Evolutionary conservation across 2,797 vertebrate genomes (phyloP).

Genomic region (Micromesistius poutassou): DNA sequence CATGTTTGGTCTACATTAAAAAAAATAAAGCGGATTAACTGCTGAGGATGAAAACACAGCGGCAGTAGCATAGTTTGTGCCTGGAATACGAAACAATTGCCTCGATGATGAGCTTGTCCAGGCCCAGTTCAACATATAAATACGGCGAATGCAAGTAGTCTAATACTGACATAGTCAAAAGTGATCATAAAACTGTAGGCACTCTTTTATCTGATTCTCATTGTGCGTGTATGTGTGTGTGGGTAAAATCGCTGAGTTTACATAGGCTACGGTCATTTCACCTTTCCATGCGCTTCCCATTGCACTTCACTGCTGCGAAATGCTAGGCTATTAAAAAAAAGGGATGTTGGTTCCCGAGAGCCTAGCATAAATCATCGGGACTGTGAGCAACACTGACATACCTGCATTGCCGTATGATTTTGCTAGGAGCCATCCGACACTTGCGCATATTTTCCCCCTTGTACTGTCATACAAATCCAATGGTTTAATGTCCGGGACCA

Average conservation of each 20-base stretch:
- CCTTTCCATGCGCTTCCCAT: constrained; percentile 49
- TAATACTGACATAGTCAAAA: too few species aligned
- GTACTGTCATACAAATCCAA: constrained; percentile 86
- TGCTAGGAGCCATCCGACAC: constrained; percentile 86
- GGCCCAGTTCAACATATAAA: constrained; percentile 30
- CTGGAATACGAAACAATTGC: constrained; percentile 24
- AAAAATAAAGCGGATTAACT: constrained; percentile 39
- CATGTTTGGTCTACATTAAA: constrained; percentile 19
- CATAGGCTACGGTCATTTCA: constrained; percentile 32
- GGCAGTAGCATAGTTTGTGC: constrained; percentile 42
- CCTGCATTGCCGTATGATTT: constrained; percentile 87
- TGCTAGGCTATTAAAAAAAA: background rate
- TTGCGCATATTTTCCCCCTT: constrained; percentile 87
- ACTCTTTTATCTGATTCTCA: constrained; percentile 52
- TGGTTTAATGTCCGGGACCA: constrained; percentile 87
- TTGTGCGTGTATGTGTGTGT: constrained; percentile 21
- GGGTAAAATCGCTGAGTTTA: constrained; percentile 67
- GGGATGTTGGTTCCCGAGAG: too few species aligned
- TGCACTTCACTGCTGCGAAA: constrained; percentile 37
- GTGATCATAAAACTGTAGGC: too few species aligned
- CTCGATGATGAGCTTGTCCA: constrained; percentile 31
- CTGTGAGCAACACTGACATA: constrained; percentile 35
- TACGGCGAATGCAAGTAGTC: too few species aligned
- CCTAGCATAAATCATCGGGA: too few species aligned
- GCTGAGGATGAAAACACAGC: constrained; percentile 34